A percentile compares a stretch with the other conserved stretches of the same genome.
Conservation (phyloP, 1,140 invertebrate genomes). For the Lepidostoma basale region DNA sequence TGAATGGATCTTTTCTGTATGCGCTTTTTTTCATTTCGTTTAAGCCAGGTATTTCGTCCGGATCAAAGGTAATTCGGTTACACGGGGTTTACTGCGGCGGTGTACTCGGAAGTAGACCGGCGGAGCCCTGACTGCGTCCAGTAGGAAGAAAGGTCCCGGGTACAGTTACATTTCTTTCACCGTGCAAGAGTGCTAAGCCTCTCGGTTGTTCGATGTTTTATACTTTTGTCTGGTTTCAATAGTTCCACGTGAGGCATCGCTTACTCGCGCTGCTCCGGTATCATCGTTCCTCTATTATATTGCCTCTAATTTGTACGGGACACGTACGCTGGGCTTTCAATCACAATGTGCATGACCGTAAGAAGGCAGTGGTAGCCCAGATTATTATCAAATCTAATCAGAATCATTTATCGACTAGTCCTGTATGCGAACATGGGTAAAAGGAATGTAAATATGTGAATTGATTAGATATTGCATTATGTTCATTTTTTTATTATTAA, state of each 20-base stretch:
- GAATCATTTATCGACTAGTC: no score
- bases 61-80: no score
- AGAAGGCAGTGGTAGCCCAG: no score
- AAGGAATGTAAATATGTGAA: no score
- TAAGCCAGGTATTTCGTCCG: no score
- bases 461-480: no score
- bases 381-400: no score
- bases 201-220: not conserved
- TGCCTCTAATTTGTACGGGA: not conserved
- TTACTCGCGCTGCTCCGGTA: not conserved
- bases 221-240: not conserved
- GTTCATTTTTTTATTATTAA: no score
- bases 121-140: not conserved
- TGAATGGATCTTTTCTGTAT: no score
- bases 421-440: no score
- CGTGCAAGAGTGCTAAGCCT: not conserved
- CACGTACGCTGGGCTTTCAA: conserved; percentile 11
- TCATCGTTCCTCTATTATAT: not conserved
- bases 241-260: not conserved
- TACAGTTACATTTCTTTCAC: conserved; percentile 12
- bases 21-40: no score
- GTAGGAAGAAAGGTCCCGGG: not conserved
- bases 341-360: conserved; percentile 13
- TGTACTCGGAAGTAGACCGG: not conserved
- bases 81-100: no score